Conservation (phyloP, 2,888 invertebrate species). For the Ischnura elegans region DNA sequence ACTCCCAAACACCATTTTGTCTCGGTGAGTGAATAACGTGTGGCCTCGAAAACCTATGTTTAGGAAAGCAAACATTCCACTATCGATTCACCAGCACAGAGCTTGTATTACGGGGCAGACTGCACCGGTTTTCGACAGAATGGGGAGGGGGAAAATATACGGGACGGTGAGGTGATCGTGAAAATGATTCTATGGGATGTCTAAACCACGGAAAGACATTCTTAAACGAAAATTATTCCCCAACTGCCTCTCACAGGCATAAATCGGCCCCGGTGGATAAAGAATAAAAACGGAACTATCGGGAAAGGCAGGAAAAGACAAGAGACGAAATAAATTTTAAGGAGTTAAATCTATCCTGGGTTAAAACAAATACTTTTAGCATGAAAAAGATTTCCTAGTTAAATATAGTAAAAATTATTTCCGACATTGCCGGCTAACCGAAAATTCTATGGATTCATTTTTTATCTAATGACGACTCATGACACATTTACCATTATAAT, state of each 20-base stretch:
- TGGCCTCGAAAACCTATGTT: not conserved
- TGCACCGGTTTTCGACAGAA: not conserved
- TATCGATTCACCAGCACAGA: not conserved
- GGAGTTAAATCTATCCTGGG: too few relatives aligned
- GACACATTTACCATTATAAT: too few relatives aligned
- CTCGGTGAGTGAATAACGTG: not conserved
- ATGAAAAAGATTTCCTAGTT: too few relatives aligned
- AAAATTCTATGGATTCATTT: too few relatives aligned
- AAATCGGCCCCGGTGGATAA: too few relatives aligned
- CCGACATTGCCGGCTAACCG: too few relatives aligned
- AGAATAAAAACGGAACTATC: not conserved
- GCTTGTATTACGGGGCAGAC: not conserved
- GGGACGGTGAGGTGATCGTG: not conserved
- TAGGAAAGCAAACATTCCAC: not conserved
- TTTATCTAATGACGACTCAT: too few relatives aligned
- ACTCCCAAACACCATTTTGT: not conserved
- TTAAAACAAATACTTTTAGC: too few relatives aligned
- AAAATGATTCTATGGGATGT: not conserved
- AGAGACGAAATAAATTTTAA: too few relatives aligned
- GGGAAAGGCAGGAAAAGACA: not conserved
- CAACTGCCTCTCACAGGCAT: not conserved
- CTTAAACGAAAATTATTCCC: not conserved
- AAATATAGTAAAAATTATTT: too few relatives aligned
- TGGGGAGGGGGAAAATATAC: not conserved
- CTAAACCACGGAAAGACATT: not conserved